Base-by-base conservation (phyloP, 2,888 invertebrate species). In the Cybosia mesomella region DNA sequence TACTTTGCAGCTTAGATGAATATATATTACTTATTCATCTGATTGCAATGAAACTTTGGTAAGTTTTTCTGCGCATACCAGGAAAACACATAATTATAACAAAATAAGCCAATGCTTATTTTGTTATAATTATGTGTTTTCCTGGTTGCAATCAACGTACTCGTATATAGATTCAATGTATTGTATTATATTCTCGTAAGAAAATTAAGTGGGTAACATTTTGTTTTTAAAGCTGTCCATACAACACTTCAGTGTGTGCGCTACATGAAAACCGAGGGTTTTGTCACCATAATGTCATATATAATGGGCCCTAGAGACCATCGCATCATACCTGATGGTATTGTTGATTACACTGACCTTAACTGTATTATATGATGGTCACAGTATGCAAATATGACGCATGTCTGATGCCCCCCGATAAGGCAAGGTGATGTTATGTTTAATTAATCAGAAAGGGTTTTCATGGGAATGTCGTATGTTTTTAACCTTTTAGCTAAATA, bases 381-480 rank as follows among this genome's bases (percentile, higher is more conserved):
- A 64, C 68, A 60, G 74, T 82, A 83, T 82, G 83, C 82, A 84
- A 84, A 84, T 82, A 72, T 53, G 67, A 84, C 76, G 77, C 73
- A 77, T 77, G 76, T 72, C 70, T 61, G 77, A 76, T 77, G 72
- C 2, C 34, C n/a, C 32, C 15, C 62, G 77, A 80, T 79, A 83
- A 69, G 68, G 34, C 66, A 71, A 77, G 74, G 76, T 74, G 75
- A 70, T 68, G 71, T 74, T 76, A 70, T 68, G 71, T 75, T 73
- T 81, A 82, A 80, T 82, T 78, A 77, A 68, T 67, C 66, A 76
- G 76, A 72, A 76, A 73, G 59, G 57, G 70, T 72, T 34, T 70
- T 65, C 70, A 74, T 65, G 58, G 66, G 69, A 13, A 67, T 70
- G 62, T 66, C 68, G 34, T 58, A 24, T 13, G 15, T 24, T 22